A percentile compares a stretch with the other conserved stretches of the same genome.
These are phyloP conservation scores for Leptura quadrifasciata DNA, from an alignment of 2,888 invertebrate species.

Conservation along the genomic window DNA sequence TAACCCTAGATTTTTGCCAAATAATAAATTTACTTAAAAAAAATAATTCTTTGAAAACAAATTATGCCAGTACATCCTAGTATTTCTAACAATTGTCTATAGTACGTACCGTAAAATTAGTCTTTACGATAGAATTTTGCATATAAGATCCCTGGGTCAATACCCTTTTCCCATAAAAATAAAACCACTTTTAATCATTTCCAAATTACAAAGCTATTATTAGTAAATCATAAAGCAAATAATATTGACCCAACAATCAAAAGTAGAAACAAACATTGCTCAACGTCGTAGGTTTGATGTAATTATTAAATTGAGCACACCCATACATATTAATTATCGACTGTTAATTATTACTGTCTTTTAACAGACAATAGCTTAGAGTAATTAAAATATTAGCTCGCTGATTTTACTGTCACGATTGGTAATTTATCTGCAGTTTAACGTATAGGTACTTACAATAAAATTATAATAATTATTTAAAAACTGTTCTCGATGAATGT, in stretches of 20 bases:
- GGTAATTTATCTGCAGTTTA: neutral
- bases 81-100: too few relatives aligned
- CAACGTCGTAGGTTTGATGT: neutral
- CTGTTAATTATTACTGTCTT: slow-evolving; percentile 10
- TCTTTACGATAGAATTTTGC: too few relatives aligned
- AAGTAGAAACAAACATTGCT: slow-evolving; percentile 5
- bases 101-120: too few relatives aligned
- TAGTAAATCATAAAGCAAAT: neutral
- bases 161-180: neutral
- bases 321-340: slow-evolving; percentile 18
- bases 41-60: too few relatives aligned
- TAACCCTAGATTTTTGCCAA: too few relatives aligned
- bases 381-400: slow-evolving; percentile 4
- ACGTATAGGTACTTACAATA: neutral
- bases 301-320: slow-evolving; percentile 11
- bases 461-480: slow-evolving; percentile 26
- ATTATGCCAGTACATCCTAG: too few relatives aligned
- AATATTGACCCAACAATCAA: neutral
- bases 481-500: neutral
- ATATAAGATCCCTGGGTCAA: too few relatives aligned
- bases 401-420: slow-evolving; percentile 13
- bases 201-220: neutral
- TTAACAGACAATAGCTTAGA: slow-evolving; percentile 13
- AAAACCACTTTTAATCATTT: neutral
- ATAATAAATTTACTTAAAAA: too few relatives aligned